Evolutionary conservation across 2,113 vertebrate genomes (phyloP).

Genomic region (human (Homo sapiens)): DNA sequence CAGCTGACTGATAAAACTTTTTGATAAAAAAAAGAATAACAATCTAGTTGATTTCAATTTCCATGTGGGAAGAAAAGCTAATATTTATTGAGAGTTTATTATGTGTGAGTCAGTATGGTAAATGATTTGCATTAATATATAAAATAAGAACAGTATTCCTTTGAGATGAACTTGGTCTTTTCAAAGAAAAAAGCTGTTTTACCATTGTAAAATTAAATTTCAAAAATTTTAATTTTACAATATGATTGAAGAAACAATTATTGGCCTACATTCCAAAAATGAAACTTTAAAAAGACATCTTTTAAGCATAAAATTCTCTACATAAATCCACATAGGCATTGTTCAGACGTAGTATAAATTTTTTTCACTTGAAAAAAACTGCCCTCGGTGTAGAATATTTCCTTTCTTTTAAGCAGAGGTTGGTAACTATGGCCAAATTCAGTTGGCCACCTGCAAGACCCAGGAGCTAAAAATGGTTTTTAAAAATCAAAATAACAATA

Average conservation of each 20-base stretch:
- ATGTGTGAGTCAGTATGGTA: constrained; percentile 50
- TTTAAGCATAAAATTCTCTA: not conserved
- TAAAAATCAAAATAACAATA: not conserved
- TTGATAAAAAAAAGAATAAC: constrained; percentile 39
- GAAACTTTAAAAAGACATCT: constrained; percentile 54
- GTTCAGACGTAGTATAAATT: not conserved
- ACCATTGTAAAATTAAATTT: constrained; percentile 49
- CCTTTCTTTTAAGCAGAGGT: constrained; percentile 13
- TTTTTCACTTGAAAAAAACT: constrained; percentile 22
- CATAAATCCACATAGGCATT: not conserved
- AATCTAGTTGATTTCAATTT: constrained; percentile 58
- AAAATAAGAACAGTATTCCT: constrained; percentile 48
- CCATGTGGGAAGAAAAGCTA: constrained; percentile 54
- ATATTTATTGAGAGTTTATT: constrained; percentile 65
- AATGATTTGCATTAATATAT: constrained; percentile 64
- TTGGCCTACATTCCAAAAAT: not conserved
- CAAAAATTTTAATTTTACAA: not conserved
- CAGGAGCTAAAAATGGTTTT: not conserved
- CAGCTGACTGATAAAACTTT: constrained; percentile 67
- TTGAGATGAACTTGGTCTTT: constrained; percentile 44
- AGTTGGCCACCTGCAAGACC: not conserved
- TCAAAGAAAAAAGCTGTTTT: constrained; percentile 55
- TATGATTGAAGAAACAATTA: constrained; percentile 55
- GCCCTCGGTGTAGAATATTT: not conserved
- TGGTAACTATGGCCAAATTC: not conserved